Conservation (phyloP, 2,113 vertebrate species). For the Capreolus pygargus region DNA sequence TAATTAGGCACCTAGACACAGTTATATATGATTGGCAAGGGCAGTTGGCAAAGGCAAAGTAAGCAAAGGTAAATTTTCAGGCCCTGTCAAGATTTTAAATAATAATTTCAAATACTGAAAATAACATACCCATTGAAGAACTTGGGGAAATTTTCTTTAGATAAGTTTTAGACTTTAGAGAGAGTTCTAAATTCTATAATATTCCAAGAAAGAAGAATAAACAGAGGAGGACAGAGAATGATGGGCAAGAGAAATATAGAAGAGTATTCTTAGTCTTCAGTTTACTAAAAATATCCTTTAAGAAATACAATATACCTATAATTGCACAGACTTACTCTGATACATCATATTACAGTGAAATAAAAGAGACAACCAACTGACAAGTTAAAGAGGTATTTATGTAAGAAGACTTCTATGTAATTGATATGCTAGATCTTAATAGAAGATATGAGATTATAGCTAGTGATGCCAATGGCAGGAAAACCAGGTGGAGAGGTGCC, state of each 20-base stretch:
- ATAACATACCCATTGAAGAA: background rate
- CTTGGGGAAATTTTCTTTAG: background rate
- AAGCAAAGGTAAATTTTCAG: background rate
- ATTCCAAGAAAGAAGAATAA: background rate
- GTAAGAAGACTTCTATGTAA: background rate
- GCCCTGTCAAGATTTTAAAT: background rate
- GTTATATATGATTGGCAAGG: background rate
- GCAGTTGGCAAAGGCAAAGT: background rate
- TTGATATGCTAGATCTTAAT: background rate
- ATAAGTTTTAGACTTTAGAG: background rate
- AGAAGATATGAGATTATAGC: background rate
- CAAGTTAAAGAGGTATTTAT: background rate
- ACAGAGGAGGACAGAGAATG: background rate
- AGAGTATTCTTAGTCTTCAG: background rate
- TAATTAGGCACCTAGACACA: background rate
- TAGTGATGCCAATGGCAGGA: too few species aligned
- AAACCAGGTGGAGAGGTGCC: fast-evolving
- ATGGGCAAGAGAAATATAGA: background rate
- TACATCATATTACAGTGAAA: background rate
- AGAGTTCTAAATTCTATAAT: background rate
- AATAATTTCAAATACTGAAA: background rate
- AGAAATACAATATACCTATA: background rate
- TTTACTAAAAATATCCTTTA: background rate
- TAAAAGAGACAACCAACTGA: background rate
- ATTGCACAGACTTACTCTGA: background rate